Evolutionary conservation across 2,888 invertebrate genomes (phyloP).

Genomic region (Entomobrya multifasciata): DNA sequence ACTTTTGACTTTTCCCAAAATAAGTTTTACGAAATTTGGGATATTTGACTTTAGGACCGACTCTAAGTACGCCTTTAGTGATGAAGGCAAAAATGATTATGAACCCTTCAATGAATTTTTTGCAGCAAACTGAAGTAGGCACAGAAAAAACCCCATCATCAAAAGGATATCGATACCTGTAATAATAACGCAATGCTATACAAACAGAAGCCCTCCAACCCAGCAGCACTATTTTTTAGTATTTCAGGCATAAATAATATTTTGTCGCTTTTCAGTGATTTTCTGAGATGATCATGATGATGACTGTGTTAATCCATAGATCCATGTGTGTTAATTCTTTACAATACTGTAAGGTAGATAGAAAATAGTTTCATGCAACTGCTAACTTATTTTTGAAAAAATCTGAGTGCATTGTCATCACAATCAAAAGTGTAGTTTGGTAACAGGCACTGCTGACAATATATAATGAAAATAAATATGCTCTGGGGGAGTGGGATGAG

Average conservation of each 20-base stretch:
- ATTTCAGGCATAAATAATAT: not conserved
- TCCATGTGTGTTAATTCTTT: constrained; percentile 11
- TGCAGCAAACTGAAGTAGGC: not conserved
- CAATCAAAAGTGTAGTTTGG: not conserved
- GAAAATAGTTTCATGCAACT: not conserved
- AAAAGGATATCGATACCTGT: too few relatives aligned
- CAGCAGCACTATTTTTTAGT: too few relatives aligned
- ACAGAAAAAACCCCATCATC: too few relatives aligned
- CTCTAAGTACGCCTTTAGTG: too few relatives aligned
- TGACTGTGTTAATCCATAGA: constrained; percentile 26
- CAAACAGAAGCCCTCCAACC: too few relatives aligned
- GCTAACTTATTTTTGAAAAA: not conserved
- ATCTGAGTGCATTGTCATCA: constrained; percentile 9
- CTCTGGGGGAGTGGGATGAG: too few relatives aligned
- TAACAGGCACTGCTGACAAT: constrained; percentile 1
- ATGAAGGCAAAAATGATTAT: constrained; percentile 31
- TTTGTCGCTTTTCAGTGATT: constrained; percentile 27
- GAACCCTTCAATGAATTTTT: constrained; percentile 8
- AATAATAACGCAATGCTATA: too few relatives aligned
- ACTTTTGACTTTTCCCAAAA: too few relatives aligned
- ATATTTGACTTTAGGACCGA: too few relatives aligned
- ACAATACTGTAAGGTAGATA: not conserved
- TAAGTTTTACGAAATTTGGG: too few relatives aligned
- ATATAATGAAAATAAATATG: not conserved
- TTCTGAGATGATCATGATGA: constrained; percentile 17